Percentiles rank a stretch among this genome's conserved stretches.
These are phyloP conservation scores for Sciurus carolinensis DNA, from an alignment of 2,797 vertebrate species.

Conservation along the genomic window DNA sequence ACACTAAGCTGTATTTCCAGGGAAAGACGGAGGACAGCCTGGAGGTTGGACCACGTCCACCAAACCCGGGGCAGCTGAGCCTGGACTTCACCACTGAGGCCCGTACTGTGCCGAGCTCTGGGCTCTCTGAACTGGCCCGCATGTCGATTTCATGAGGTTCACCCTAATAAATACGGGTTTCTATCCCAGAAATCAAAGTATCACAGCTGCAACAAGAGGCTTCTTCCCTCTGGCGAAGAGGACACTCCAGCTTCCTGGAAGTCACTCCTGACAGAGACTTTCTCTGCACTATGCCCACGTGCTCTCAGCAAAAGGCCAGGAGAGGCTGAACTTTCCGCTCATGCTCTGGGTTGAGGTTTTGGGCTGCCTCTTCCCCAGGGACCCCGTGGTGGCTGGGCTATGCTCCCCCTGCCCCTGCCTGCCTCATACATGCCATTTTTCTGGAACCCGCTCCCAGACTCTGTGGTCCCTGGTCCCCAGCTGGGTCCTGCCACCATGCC, in stretches of 20 bases:
- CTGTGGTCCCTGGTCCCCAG: accelerated
- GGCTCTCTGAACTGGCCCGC: not conserved
- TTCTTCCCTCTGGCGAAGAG: not conserved
- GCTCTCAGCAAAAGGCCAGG: not conserved
- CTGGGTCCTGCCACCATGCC: too few species aligned
- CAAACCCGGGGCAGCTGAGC: too few species aligned
- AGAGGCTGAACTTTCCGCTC: too few species aligned
- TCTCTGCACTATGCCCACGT: not conserved
- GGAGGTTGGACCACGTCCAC: not conserved
- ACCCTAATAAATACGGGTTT: not conserved
- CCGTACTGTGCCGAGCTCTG: accelerated
- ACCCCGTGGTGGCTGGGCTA: not conserved
- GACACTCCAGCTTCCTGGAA: not conserved
- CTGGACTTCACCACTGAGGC: accelerated
- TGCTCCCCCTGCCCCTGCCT: accelerated
- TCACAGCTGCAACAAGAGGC: not conserved
- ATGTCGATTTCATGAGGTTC: accelerated
- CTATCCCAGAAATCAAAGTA: not conserved
- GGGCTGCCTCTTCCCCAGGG: accelerated
- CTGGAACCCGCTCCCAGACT: accelerated
- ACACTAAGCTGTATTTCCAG: slow-evolving; percentile 45
- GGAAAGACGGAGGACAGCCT: not conserved
- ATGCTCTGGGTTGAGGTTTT: too few species aligned
- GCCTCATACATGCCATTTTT: not conserved
- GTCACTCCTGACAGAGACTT: not conserved